These are phyloP conservation scores for Nemotelus pantherinus DNA, from an alignment of 2,888 invertebrate genomes.

Conservation along the genomic window DNA sequence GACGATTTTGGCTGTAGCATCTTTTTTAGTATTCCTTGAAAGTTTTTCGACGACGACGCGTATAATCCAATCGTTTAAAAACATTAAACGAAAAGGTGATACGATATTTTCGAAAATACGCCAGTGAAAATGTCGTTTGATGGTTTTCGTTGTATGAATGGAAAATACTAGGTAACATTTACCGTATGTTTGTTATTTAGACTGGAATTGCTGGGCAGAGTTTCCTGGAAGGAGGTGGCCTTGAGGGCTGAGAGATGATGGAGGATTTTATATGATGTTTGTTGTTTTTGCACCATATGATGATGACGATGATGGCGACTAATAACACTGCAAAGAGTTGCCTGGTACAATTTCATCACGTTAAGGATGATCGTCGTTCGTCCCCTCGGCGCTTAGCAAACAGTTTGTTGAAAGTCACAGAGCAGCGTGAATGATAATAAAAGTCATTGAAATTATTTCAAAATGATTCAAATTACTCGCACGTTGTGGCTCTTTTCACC, in stretches of 20 bases:
- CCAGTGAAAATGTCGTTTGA: constrained; percentile 46
- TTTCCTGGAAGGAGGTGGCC: background rate
- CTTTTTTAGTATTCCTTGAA: constrained; percentile 49
- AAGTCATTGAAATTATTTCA: constrained; percentile 17
- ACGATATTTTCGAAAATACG: constrained; percentile 47
- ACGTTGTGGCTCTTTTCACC: constrained; percentile 34
- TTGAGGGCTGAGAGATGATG: constrained; percentile 15
- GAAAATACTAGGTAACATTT: background rate
- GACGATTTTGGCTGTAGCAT: constrained; percentile 12
- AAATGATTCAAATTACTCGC: constrained; percentile 42
- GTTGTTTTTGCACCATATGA: background rate
- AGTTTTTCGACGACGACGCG: constrained; percentile 30
- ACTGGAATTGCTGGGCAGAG: background rate
- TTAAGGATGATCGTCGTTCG: background rate
- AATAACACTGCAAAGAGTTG: constrained; percentile 25
- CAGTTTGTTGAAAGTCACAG: background rate
- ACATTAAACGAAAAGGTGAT: constrained; percentile 52
- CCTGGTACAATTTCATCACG: background rate
- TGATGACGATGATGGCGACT: background rate
- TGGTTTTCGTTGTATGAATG: constrained; percentile 15
- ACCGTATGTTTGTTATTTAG: background rate
- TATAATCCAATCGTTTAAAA: constrained; percentile 52
- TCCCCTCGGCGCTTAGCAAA: background rate
- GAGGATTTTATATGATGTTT: background rate
- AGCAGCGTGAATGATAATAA: background rate